phyloP scores from a whole-genome alignment of 2,888 invertebrate genomes.

The Lutraria lutraria region DNA sequence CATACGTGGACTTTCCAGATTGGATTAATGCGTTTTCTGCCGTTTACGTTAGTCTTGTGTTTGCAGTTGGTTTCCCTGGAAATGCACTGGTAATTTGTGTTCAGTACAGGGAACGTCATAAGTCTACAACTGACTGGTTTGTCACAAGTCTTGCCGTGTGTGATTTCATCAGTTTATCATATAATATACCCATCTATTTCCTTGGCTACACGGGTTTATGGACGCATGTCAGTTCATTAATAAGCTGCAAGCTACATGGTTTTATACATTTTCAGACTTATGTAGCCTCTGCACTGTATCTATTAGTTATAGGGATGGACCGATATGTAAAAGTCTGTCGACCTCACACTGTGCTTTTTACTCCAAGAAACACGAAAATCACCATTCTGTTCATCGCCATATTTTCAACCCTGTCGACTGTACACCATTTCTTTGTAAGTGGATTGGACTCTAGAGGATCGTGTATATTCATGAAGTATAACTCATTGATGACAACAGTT shows the following conservation, averaged over 20 bases:
- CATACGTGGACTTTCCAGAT: neutral
- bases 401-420: neutral
- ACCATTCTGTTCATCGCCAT: neutral
- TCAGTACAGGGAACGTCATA: neutral
- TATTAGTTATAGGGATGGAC: neutral
- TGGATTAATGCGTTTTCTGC: neutral
- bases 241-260: constrained; percentile 24
- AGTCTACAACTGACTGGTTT: constrained; percentile 27
- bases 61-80: neutral
- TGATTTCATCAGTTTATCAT: neutral
- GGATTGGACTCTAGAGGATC: neutral
- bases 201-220: constrained; percentile 18
- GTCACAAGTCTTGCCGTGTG: constrained; percentile 10
- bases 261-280: constrained; percentile 26
- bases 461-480: constrained; percentile 14
- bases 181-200: constrained; percentile 22
- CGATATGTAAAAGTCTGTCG: constrained; percentile 23
- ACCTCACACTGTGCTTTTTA: constrained; percentile 6
- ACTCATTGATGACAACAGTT: neutral
- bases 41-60: neutral
- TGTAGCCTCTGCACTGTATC: constrained; percentile 14
- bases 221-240: neutral
- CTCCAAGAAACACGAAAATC: neutral
- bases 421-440: constrained; percentile 24
- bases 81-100: constrained; percentile 23